Evolutionary conservation across 2,888 invertebrate species (phyloP).

Genomic region (Apodemia mormo): DNA sequence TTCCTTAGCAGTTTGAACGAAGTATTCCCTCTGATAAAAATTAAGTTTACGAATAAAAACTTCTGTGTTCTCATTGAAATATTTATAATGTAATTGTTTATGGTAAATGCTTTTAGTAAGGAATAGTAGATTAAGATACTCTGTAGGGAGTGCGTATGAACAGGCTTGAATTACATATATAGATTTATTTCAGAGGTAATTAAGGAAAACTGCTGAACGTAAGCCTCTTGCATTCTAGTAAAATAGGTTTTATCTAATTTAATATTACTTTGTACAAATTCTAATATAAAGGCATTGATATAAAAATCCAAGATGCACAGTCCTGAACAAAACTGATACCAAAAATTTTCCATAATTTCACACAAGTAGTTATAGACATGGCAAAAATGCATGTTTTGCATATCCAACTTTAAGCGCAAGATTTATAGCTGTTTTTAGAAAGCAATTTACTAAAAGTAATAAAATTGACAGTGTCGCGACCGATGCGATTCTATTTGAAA

Average conservation of each 20-base stretch:
- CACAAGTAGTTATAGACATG: too few relatives aligned
- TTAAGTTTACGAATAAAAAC: slow-evolving; percentile 7
- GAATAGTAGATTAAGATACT: slow-evolving; percentile 53
- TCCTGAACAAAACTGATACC: too few relatives aligned
- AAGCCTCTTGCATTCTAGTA: slow-evolving; percentile 7
- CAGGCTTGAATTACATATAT: slow-evolving; percentile 41
- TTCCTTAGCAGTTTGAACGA: slow-evolving; percentile 60
- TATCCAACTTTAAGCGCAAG: too few relatives aligned
- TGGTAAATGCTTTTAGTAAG: slow-evolving; percentile 54
- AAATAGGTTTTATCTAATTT: slow-evolving; percentile 5
- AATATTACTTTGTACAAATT: not conserved
- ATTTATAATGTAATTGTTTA: slow-evolving; percentile 51
- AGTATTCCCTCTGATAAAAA: slow-evolving; percentile 14
- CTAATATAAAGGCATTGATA: too few relatives aligned
- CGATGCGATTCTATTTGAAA: too few relatives aligned
- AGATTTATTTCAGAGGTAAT: slow-evolving; percentile 30
- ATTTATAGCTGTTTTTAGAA: too few relatives aligned
- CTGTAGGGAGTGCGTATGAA: slow-evolving; percentile 41
- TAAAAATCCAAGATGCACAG: too few relatives aligned
- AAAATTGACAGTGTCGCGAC: too few relatives aligned
- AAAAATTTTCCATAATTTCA: too few relatives aligned
- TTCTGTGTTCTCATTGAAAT: slow-evolving; percentile 16
- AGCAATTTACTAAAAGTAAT: too few relatives aligned
- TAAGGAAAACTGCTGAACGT: slow-evolving; percentile 18
- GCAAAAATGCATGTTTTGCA: too few relatives aligned